Conservation (phyloP, 2,113 vertebrate genomes). For the Dasyprocta punctata region DNA sequence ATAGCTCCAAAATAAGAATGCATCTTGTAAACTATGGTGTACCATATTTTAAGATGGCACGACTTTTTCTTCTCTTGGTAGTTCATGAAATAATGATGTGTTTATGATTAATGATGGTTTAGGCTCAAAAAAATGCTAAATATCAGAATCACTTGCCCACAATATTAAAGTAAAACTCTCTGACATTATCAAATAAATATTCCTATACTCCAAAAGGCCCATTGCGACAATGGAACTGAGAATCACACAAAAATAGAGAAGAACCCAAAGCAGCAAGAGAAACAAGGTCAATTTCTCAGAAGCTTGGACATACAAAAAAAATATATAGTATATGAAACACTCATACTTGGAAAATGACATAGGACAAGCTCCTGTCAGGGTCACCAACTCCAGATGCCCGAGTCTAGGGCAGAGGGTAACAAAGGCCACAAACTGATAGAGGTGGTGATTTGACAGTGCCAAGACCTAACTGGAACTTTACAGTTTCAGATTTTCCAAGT, state of each 20-base stretch:
- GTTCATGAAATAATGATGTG: constrained; percentile 3
- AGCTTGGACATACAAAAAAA: background rate
- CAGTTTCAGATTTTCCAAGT: background rate
- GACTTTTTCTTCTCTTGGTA: background rate
- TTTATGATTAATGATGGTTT: background rate
- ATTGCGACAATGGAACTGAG: background rate
- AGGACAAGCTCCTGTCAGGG: background rate
- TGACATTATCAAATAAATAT: background rate
- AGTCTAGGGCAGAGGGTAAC: background rate
- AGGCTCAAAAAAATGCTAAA: background rate
- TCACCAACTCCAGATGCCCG: background rate
- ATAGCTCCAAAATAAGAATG: background rate
- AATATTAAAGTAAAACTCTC: background rate
- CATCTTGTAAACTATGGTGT: background rate
- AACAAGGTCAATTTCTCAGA: background rate
- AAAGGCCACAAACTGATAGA: background rate
- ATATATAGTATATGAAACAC: background rate
- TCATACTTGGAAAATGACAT: background rate
- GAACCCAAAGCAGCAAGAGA: background rate
- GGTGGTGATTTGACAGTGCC: background rate
- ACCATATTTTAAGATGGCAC: background rate
- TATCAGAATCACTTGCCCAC: background rate
- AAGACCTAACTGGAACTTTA: background rate
- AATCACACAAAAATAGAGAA: background rate
- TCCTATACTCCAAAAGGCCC: background rate